A percentile compares a stretch with the other conserved stretches of the same genome.
Evolutionary conservation across 2,113 vertebrate genomes (phyloP).

Genomic region (Ailuropoda melanoleuca): DNA sequence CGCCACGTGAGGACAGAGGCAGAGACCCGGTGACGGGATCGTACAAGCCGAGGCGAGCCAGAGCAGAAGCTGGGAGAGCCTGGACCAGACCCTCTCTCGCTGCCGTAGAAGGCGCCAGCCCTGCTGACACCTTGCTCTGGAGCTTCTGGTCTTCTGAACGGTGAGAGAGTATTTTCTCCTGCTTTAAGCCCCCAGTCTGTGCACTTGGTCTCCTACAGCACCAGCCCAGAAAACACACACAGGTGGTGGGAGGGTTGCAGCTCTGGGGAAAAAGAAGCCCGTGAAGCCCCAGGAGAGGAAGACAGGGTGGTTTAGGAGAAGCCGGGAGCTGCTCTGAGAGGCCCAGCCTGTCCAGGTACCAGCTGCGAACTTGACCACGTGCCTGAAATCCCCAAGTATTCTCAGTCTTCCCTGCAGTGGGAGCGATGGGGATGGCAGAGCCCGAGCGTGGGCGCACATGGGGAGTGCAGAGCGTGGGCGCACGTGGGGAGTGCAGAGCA

Average conservation of each 20-base stretch:
- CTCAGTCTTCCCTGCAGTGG: background rate
- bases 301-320: accelerated
- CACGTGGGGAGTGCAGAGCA: too few species aligned
- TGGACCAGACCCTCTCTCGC: background rate
- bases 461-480: too few species aligned
- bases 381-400: background rate
- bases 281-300: background rate
- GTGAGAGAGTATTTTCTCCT: too few species aligned
- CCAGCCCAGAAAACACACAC: background rate
- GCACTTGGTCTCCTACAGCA: background rate
- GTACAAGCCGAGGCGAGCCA: background rate
- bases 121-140: background rate
- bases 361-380: background rate
- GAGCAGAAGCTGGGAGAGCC: background rate
- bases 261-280: background rate
- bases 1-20: background rate
- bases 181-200: background rate
- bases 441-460: background rate
- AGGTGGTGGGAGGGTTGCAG: background rate
- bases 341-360: accelerated
- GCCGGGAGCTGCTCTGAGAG: background rate
- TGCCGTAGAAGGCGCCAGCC: background rate
- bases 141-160: background rate
- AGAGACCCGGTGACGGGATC: background rate
- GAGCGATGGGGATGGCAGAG: too few species aligned